Conservation (phyloP, 2,113 vertebrate genomes). For the Gallinago paraguaiae region DNA sequence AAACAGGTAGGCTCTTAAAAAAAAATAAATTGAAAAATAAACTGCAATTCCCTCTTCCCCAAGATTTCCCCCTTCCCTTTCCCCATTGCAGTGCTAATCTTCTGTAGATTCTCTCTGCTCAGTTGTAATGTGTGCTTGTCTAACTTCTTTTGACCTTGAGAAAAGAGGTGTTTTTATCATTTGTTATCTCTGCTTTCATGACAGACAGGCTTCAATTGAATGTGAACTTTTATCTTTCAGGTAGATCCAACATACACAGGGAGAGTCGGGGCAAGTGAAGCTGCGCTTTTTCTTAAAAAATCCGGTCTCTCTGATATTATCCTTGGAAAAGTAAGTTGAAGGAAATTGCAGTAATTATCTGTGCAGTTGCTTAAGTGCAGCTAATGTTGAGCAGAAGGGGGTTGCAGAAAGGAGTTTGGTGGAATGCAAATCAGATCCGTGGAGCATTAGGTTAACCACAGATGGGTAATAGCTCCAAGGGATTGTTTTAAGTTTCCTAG, state of each 20-base stretch:
- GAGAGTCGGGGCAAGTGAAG: constrained; percentile 91
- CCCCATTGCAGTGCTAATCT: not conserved
- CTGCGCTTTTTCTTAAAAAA: constrained; percentile 94
- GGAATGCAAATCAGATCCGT: not conserved
- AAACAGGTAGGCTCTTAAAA: constrained; percentile 84
- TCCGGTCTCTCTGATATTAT: constrained; percentile 90
- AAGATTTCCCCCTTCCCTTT: not conserved
- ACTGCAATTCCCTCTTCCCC: not conserved
- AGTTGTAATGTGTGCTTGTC: not conserved
- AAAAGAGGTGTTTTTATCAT: accelerated
- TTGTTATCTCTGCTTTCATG: not conserved
- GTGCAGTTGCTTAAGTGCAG: not conserved
- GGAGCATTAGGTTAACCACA: not conserved
- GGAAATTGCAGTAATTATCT: not conserved
- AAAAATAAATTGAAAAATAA: not conserved
- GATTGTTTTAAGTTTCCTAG: not conserved
- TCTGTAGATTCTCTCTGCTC: not conserved
- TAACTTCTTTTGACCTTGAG: not conserved
- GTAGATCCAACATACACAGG: constrained; percentile 93
- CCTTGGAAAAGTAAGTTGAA: constrained; percentile 89
- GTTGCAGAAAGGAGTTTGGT: not conserved
- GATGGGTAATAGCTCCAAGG: not conserved
- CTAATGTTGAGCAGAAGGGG: not conserved
- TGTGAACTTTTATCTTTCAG: constrained; percentile 64
- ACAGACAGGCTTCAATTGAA: not conserved